Conservation (phyloP, 2,797 vertebrate genomes). For the Dendrocincla tyrannina region DNA sequence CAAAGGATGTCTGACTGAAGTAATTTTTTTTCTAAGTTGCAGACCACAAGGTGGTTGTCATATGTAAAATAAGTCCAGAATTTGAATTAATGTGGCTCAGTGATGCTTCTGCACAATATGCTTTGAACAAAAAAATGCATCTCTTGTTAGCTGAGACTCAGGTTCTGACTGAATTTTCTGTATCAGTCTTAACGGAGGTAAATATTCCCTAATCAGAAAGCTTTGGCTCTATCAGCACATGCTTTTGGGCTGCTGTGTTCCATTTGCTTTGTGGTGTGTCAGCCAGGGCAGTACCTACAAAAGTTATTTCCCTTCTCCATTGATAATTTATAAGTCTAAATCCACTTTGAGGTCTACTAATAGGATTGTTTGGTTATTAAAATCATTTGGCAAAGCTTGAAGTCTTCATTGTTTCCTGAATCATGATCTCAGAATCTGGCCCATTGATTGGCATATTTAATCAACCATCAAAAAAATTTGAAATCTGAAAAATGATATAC, state of each 20-base stretch:
- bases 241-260: not conserved
- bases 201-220: not conserved
- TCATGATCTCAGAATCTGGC: not conserved
- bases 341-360: not conserved
- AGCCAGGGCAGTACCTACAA: not conserved
- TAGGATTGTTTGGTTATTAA: not conserved
- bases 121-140: not conserved
- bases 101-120: not conserved
- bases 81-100: not conserved
- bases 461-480: not conserved
- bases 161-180: not conserved
- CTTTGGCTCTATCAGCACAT: not conserved
- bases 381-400: not conserved
- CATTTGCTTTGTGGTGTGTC: not conserved
- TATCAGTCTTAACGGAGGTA: not conserved
- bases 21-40: not conserved
- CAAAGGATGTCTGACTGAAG: not conserved
- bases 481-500: not conserved
- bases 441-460: not conserved
- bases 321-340: conserved; percentile 6
- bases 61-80: not conserved
- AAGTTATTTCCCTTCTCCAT: not conserved
- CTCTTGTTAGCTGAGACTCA: not conserved
- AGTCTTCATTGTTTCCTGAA: not conserved
- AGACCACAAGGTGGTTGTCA: not conserved